Evolutionary conservation across 2,797 vertebrate species (phyloP).

Genomic region (Pipistrellus pipistrellus): DNA sequence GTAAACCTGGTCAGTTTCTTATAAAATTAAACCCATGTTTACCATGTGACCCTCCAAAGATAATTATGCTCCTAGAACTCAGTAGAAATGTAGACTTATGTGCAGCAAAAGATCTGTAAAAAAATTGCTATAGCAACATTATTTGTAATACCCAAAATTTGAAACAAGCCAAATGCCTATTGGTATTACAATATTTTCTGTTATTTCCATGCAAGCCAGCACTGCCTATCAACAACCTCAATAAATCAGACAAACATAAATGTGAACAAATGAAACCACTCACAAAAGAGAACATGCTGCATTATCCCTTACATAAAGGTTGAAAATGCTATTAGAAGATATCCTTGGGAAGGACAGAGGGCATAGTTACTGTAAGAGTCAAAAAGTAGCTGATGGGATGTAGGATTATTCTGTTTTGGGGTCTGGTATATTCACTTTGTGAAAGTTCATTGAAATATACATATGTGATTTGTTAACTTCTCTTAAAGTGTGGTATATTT

Average conservation of each 20-base stretch:
- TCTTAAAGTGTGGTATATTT: not conserved
- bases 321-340: not conserved
- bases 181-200: conserved; percentile 10
- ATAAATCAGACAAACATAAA: not conserved
- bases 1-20: not conserved
- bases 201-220: not conserved
- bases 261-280: not conserved
- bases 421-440: not conserved
- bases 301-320: not conserved
- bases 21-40: conserved; percentile 43
- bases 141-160: not conserved
- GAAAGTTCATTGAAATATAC: not conserved
- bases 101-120: not conserved
- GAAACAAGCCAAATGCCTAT: not conserved
- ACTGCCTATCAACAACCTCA: not conserved
- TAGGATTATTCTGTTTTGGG: not conserved
- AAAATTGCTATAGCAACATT: not conserved
- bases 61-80: not conserved
- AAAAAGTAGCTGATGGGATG: not conserved
- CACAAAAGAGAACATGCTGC: not conserved
- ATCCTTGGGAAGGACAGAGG: not conserved
- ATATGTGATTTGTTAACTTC: not conserved
- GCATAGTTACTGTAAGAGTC: not conserved
- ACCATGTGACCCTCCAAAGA: not conserved
- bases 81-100: not conserved